Base-by-base conservation (phyloP, 2,888 invertebrate genomes). In the Tuta absoluta region DNA sequence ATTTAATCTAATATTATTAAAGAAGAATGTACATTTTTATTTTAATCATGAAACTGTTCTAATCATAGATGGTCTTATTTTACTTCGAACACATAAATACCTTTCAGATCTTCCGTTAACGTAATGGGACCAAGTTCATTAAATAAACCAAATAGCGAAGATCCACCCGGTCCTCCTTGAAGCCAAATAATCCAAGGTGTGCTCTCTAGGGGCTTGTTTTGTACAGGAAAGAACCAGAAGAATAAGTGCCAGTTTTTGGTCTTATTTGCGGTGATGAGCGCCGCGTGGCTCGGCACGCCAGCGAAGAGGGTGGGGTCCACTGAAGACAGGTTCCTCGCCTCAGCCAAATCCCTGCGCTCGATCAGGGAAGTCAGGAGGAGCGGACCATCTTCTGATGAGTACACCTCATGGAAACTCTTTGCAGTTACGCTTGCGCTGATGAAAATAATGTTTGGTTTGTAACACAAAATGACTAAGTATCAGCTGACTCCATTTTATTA, bases 131-230 rank as follows among this genome's bases (percentile, higher is more conserved):
- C 86, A 23, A 82, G 72, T 4, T 80, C 67, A 19, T 77, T 73
- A 65, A 86, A 85, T 0, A 82, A 67, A 8, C 83, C 85, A 41
- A 71, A 66, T 64, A 86, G 41, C 33, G 95, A 94, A 0, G 95
- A 94, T 1, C 92, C 93, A 2, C 93, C 97, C 0, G 97, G 97
- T 0, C 97, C 97, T 19, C 97, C 97, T 92, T 96, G 94, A 10
- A 97, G 85, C 96, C 97, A 97, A 69, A 97, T 93, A 23, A 96
- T 90, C 69, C 96, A 85, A 0, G 97, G 97, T 0, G 79, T 79
- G 14, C 70, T 69, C 0, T 53, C 28, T 28, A 53, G 28, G 3
- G 59, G 41, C 17, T 76, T 28, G 0, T 80, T 80, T 64, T 84
- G 76, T 17, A 72, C 72, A 0, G 95, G 95, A 74, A 96, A 95